Conservation (phyloP, 2,113 vertebrate genomes). For the Gallinago jamesoni region DNA sequence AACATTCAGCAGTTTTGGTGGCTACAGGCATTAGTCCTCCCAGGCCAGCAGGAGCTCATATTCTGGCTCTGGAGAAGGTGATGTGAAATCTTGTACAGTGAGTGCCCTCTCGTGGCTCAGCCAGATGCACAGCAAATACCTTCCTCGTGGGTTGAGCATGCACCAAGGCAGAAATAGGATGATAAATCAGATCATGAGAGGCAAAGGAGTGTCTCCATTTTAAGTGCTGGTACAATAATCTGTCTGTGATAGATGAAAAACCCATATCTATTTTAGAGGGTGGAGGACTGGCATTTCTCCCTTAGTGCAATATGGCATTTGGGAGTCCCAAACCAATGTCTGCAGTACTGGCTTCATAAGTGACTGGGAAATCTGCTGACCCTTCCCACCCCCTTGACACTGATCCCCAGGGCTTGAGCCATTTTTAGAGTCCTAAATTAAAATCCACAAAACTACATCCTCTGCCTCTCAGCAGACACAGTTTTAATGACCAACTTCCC, state of each 20-base stretch:
- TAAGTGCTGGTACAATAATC: not conserved
- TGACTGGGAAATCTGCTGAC: not conserved
- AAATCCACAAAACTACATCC: not conserved
- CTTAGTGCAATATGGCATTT: not conserved
- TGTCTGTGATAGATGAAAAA: not conserved
- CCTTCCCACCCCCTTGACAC: too few relatives aligned
- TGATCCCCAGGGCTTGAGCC: accelerated
- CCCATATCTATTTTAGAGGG: not conserved
- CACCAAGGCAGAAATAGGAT: not conserved
- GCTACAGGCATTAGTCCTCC: not conserved
- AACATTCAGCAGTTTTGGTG: not conserved
- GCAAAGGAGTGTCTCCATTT: not conserved
- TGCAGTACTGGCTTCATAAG: not conserved
- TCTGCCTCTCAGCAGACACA: not conserved
- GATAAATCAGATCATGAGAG: not conserved
- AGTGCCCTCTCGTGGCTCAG: conserved; percentile 69
- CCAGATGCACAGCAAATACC: not conserved
- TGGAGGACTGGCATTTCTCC: not conserved
- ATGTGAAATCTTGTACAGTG: not conserved
- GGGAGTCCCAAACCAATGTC: not conserved
- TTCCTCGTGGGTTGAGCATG: accelerated
- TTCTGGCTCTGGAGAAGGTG: not conserved
- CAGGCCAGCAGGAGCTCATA: not conserved
- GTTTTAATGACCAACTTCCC: not conserved
- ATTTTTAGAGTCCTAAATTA: not conserved